These are phyloP conservation scores for Mnemiopsis leidyi DNA, from an alignment of 37 sponge, comb jelly and placozoan species.

Conservation along the genomic window DNA sequence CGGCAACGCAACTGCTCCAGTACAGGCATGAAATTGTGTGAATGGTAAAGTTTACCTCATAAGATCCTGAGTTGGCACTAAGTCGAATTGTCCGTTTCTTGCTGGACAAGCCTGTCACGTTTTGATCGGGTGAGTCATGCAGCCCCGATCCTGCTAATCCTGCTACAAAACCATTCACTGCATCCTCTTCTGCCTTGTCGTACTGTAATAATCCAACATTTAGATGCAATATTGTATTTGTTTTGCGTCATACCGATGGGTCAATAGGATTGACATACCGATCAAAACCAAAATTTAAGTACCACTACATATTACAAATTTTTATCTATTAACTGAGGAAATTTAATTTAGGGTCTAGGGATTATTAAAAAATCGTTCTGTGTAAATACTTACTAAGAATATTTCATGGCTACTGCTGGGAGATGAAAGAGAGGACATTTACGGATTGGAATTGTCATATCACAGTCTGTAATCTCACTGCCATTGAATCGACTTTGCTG, in stretches of 20 bases:
- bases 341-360: too few species aligned
- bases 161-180: slow-evolving; percentile 41
- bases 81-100: not conserved
- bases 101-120: not conserved
- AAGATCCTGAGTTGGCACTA: not conserved
- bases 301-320: too few species aligned
- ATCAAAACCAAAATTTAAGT: too few species aligned
- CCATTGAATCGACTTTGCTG: too few species aligned
- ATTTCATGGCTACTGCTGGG: not conserved
- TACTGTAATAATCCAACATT: not conserved
- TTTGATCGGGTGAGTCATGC: not conserved
- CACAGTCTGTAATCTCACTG: not conserved
- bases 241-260: too few species aligned
- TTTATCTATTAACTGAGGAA: too few species aligned
- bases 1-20: not conserved
- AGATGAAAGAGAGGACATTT: not conserved
- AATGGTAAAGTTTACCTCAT: not conserved
- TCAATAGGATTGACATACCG: too few species aligned
- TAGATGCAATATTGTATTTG: too few species aligned
- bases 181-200: not conserved
- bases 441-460: not conserved
- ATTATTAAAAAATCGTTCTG: too few species aligned
- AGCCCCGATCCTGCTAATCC: not conserved
- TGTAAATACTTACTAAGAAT: not conserved
- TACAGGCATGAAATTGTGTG: too few species aligned